Percentiles rank a stretch among this genome's conserved stretches.
Evolutionary conservation across 2,113 vertebrate genomes (phyloP).

Genomic region (Ciconia boyciana): DNA sequence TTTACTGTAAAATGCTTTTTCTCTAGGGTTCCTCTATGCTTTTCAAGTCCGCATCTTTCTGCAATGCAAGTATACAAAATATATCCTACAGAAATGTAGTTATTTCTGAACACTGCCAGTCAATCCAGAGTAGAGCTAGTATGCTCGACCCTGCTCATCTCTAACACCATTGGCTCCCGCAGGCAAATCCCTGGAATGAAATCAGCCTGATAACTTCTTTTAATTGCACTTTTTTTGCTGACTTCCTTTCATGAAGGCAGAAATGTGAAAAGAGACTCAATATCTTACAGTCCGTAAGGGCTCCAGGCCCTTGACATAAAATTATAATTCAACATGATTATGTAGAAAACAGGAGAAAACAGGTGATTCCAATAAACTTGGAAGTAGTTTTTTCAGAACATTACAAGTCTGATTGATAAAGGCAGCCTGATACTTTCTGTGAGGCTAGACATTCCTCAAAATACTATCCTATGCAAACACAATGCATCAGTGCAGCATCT

Average conservation of each 20-base stretch:
- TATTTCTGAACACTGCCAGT: neutral
- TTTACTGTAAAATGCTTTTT: neutral
- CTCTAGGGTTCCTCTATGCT: neutral
- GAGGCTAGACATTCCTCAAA: neutral
- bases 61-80: neutral
- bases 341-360: neutral
- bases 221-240: neutral
- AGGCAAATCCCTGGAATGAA: neutral
- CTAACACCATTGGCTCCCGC: neutral
- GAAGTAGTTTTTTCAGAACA: neutral
- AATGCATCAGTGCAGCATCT: neutral
- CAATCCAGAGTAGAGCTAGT: neutral
- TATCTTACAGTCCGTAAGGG: neutral
- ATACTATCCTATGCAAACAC: neutral
- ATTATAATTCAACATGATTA: neutral
- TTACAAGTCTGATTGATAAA: neutral
- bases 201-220: neutral
- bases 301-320: neutral
- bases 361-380: neutral
- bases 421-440: neutral
- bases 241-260: neutral
- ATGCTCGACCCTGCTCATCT: neutral
- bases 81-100: neutral
- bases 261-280: neutral
- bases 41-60: neutral